phyloP scores from a whole-genome alignment of 2,797 vertebrate species.

The Cuculus canorus region DNA sequence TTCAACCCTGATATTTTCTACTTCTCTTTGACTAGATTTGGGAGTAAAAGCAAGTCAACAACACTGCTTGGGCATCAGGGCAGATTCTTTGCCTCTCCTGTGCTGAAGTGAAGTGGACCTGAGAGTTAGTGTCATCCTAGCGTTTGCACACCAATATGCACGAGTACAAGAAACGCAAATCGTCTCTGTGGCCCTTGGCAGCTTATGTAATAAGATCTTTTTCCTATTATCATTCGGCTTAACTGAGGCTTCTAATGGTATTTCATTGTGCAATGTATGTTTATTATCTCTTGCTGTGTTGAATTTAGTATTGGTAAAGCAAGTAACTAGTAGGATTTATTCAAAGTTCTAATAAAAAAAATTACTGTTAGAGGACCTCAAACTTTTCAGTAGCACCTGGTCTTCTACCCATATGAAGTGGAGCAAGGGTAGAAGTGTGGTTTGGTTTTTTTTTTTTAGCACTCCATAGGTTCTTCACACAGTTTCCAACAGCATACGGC shows the following conservation, averaged over 20 bases:
- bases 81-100: constrained; percentile 92
- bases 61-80: constrained; percentile 83
- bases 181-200: not conserved
- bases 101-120: constrained; percentile 83
- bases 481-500: rapidly evolving
- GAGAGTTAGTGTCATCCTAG: not conserved
- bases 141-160: not conserved
- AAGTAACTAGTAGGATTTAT: not conserved
- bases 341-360: not conserved
- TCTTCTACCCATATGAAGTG: not conserved
- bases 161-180: not conserved
- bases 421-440: not conserved
- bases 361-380: not conserved
- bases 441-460: not conserved
- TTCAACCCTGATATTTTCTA: not conserved
- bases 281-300: constrained; percentile 45
- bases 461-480: not conserved
- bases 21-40: constrained; percentile 82
- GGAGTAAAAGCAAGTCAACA: constrained; percentile 90
- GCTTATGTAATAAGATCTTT: not conserved
- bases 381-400: not conserved
- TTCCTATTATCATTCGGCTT: constrained; percentile 56
- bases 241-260: constrained; percentile 60
- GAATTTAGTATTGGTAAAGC: not conserved
- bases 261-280: constrained; percentile 73